A percentile compares a stretch with the other conserved stretches of the same genome.
Conservation (phyloP, 1,140 invertebrate genomes). For the Drosophila baimaii region DNA sequence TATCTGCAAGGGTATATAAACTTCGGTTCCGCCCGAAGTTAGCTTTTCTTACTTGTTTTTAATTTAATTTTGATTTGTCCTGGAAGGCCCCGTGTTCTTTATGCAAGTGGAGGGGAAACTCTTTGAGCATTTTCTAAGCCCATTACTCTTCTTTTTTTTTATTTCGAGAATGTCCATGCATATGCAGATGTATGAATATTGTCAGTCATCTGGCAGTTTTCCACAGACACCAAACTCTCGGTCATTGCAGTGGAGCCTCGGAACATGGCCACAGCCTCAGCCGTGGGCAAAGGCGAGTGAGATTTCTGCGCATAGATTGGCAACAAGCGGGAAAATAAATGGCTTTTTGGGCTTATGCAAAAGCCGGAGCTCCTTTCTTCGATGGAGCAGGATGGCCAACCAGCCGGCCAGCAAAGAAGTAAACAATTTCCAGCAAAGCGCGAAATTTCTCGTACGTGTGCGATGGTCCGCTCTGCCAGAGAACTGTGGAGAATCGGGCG, state of each 20-base stretch:
- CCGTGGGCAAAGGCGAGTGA: slow-evolving; percentile 23
- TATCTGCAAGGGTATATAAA: too few relatives aligned
- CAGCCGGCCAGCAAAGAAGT: slow-evolving; percentile 13
- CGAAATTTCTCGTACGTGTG: slow-evolving; percentile 69
- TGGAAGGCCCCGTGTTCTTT: too few relatives aligned
- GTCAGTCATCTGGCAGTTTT: slow-evolving; percentile 45
- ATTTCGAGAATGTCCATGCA: slow-evolving; percentile 5
- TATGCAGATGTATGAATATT: slow-evolving; percentile 48
- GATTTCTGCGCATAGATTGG: slow-evolving; percentile 75
- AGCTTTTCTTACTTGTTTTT: too few relatives aligned
- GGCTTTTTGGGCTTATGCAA: slow-evolving; percentile 55
- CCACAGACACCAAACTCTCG: background rate
- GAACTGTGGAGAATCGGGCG: slow-evolving; percentile 53
- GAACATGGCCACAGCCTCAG: slow-evolving; percentile 16
- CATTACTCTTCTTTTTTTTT: background rate
- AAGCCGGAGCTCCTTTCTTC: slow-evolving; percentile 13
- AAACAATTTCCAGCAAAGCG: slow-evolving; percentile 50
- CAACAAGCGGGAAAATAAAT: slow-evolving; percentile 58
- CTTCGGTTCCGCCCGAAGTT: too few relatives aligned
- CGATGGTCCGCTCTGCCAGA: slow-evolving; percentile 26
- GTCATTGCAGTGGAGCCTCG: background rate
- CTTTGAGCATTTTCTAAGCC: background rate
- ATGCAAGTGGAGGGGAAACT: too few relatives aligned
- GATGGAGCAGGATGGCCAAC: slow-evolving; percentile 5
- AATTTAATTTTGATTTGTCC: too few relatives aligned